Percentiles rank a stretch among this genome's conserved stretches.
phyloP scores from a whole-genome alignment of 2,888 invertebrate genomes.

The Ectemnius lituratus region DNA sequence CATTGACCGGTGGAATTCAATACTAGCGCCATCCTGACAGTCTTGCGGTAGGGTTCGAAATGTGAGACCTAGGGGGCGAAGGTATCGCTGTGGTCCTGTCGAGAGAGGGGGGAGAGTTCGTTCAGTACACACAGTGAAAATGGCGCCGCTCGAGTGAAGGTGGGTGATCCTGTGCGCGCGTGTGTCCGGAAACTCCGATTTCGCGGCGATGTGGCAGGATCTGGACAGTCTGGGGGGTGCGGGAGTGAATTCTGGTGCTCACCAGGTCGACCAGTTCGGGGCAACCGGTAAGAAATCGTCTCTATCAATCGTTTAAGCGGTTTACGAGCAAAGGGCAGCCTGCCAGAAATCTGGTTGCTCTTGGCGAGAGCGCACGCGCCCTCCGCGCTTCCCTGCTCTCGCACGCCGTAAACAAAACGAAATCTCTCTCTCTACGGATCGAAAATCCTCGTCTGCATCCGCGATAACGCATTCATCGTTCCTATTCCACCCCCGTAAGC shows the following conservation, averaged over 20 bases:
- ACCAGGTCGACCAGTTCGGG: slow-evolving; percentile 74
- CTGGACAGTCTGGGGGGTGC: slow-evolving; percentile 72
- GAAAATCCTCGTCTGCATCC: slow-evolving; percentile 2
- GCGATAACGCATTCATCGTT: not conserved
- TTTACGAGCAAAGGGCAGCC: slow-evolving; percentile 14
- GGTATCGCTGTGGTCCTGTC: slow-evolving; percentile 18
- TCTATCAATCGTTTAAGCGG: not conserved
- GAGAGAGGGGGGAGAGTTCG: too few relatives aligned
- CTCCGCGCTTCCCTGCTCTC: slow-evolving; percentile 17
- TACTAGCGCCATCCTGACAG: too few relatives aligned
- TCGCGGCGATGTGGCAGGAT: slow-evolving; percentile 75
- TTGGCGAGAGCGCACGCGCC: slow-evolving; percentile 55
- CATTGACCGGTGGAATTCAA: too few relatives aligned
- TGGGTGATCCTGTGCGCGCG: slow-evolving; percentile 60
- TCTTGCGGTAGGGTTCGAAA: not conserved
- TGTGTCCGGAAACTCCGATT: slow-evolving; percentile 59
- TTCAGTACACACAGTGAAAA: slow-evolving; percentile 68
- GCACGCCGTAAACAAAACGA: slow-evolving; percentile 58
- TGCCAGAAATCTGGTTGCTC: slow-evolving; percentile 42
- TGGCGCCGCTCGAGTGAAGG: slow-evolving; percentile 74
- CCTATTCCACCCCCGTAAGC: too few relatives aligned
- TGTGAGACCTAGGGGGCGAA: slow-evolving; percentile 28
- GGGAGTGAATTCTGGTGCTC: slow-evolving; percentile 71
- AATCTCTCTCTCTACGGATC: slow-evolving; percentile 18
- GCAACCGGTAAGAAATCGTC: slow-evolving; percentile 67